A percentile compares a stretch with the other conserved stretches of the same genome.
Conservation (phyloP, 2,797 vertebrate species). For the Sciurus carolinensis region DNA sequence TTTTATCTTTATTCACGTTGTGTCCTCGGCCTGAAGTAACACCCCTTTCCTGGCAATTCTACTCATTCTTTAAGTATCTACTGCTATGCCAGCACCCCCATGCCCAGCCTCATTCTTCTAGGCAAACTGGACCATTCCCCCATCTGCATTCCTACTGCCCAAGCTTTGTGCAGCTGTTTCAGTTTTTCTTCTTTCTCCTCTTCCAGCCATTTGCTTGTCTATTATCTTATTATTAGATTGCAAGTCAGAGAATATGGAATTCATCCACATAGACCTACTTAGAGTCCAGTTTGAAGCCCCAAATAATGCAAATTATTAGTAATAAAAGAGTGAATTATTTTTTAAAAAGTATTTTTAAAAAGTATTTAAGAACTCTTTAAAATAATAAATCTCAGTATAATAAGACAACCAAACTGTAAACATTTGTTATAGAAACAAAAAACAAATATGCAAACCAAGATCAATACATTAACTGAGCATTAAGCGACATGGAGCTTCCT, state of each 20-base stretch:
- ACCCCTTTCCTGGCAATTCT: not conserved
- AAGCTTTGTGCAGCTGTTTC: not conserved
- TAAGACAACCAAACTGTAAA: not conserved
- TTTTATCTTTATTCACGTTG: not conserved
- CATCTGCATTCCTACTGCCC: not conserved
- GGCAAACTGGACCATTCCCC: not conserved
- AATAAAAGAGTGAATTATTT: constrained; percentile 13
- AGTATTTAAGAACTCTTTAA: not conserved
- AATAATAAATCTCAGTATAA: not conserved
- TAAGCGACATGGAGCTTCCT: not conserved
- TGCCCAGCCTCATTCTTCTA: not conserved
- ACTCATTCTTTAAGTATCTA: not conserved
- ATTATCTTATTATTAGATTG: not conserved
- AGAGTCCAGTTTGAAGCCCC: not conserved
- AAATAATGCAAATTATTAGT: not conserved
- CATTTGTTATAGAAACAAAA: constrained; percentile 12
- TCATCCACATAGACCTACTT: not conserved
- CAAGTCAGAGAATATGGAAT: not conserved
- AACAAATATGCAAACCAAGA: not conserved
- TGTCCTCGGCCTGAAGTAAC: not conserved
- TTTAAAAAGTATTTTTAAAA: not conserved
- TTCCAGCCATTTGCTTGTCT: not conserved
- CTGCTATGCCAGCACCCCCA: not conserved
- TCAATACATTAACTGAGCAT: not conserved
- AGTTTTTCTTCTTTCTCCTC: not conserved